These are phyloP conservation scores for Ahaetulla prasina DNA, from an alignment of 2,113 vertebrate species.

Conservation along the genomic window DNA sequence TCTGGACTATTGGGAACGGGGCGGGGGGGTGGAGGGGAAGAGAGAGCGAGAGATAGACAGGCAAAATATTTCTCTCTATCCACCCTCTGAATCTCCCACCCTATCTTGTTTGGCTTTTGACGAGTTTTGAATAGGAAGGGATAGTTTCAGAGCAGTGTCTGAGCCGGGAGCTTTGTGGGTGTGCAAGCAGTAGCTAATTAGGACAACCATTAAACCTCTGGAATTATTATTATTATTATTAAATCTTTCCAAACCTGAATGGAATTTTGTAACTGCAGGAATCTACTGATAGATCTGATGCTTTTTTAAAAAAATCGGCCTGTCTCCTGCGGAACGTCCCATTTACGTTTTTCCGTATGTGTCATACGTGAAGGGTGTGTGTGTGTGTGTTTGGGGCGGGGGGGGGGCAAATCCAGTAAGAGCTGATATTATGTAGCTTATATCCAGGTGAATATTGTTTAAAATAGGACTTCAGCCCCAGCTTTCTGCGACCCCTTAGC, in stretches of 20 bases:
- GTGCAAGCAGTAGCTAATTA: background rate
- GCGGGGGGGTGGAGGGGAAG: background rate
- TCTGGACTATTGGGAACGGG: background rate
- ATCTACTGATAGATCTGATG: background rate
- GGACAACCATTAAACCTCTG: background rate
- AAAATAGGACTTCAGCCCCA: background rate
- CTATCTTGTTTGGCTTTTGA: background rate
- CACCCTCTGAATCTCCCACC: background rate
- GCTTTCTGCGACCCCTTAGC: background rate
- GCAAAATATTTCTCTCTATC: background rate
- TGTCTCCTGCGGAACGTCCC: background rate
- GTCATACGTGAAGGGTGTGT: background rate
- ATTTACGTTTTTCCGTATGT: background rate
- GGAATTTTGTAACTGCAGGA: background rate
- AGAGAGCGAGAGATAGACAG: background rate
- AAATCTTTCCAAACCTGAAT: background rate
- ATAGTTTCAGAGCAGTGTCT: background rate
- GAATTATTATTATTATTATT: background rate
- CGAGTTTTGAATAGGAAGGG: background rate
- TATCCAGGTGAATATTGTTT: background rate
- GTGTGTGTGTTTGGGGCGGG: background rate
- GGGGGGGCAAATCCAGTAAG: background rate
- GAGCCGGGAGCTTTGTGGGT: background rate
- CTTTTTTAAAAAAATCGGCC: background rate
- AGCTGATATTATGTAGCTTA: background rate